Base-by-base conservation (phyloP, 2,888 invertebrate species). In the Pterobdella sp. region DNA sequence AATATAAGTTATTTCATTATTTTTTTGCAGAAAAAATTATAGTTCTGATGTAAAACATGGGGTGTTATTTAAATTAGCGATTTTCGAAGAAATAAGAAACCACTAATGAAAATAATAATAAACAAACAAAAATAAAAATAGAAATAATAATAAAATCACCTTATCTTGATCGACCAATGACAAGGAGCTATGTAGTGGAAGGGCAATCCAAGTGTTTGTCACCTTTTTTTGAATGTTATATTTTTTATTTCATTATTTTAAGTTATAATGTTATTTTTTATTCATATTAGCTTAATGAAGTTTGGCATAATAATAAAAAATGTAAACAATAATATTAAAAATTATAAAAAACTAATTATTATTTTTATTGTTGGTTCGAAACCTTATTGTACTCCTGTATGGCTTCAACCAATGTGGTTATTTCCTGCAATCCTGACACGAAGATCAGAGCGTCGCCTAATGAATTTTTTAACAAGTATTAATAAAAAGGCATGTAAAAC, bases 121-220 rank as follows among this genome's bases (percentile, higher is more conserved):
- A n/a, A n/a, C n/a, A n/a, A n/a, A n/a, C n/a, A n/a, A n/a, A n/a
- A n/a, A n/a, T n/a, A n/a, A n/a, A n/a, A n/a, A n/a, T n/a, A n/a
- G n/a, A n/a, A n/a, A n/a, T n/a, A n/a, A n/a, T n/a, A n/a, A n/a
- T n/a, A n/a, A n/a, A 35, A 60, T 0, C 14, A 72, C 95, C 86
- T 94, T 95, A 82, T 98, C 96, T 84, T 98, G 98, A 81, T 98
- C 96, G 72, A 89, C 89, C 0, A 97, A 87, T 0, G 95, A 93
- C 73, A 98, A 84, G 0, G 93, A 90, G 82, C 94, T 94, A 81
- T 98, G 97, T 34, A 98, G 85, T 0, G 94, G 91, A 72, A 98
- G 84, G 22, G 97, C 88, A 64, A 97, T 92, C 98, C 98, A 98
- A 68, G 89, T 88, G 76, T 88, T 87, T 74, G 90, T 89, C 73